Evolutionary conservation across 2,888 invertebrate genomes (phyloP).

Genomic region (Pyrocoelia pectoralis): DNA sequence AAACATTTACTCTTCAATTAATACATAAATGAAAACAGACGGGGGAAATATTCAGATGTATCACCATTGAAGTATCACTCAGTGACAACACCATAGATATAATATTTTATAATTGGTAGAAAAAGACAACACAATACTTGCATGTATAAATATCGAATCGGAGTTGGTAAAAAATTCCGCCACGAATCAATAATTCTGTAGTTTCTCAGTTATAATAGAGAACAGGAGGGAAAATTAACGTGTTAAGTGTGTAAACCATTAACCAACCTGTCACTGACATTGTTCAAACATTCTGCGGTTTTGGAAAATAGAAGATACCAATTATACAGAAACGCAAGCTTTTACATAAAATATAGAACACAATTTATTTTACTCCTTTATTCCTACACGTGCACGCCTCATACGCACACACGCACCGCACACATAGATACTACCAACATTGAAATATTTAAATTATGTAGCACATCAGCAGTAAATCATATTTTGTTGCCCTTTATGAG

Average conservation of each 20-base stretch:
- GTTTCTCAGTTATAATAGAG: background rate
- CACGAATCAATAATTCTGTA: background rate
- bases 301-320: background rate
- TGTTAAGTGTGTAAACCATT: constrained; percentile 1
- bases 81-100: no score
- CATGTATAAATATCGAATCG: no score
- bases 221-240: background rate
- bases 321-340: background rate
- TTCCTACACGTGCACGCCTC: background rate
- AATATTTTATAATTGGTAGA: no score
- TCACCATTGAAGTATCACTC: no score
- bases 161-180: background rate
- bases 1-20: no score
- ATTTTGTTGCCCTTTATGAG: background rate
- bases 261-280: constrained; percentile 1
- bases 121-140: no score
- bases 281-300: constrained; percentile 1
- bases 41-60: no score
- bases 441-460: background rate
- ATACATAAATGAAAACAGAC: no score
- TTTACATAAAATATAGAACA: background rate
- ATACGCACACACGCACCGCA: background rate
- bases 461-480: background rate
- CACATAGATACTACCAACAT: no score
- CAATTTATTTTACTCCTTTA: background rate